These are phyloP conservation scores for Atta cephalotes DNA, from an alignment of 1,140 invertebrate species.

Conservation along the genomic window DNA sequence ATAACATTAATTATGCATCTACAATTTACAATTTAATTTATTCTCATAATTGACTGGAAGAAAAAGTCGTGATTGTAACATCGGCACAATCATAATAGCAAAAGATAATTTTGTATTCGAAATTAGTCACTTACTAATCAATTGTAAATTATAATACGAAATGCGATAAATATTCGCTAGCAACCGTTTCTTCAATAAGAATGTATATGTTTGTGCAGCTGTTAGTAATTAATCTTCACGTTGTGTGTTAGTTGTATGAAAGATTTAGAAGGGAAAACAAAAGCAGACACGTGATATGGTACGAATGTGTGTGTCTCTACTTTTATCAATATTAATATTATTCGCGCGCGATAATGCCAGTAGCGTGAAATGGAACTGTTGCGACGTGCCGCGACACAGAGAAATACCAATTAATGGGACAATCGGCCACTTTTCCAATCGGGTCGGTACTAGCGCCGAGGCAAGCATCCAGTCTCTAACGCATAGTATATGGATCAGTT, in stretches of 20 bases:
- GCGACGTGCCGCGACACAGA: conserved; percentile 36
- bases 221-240: neutral
- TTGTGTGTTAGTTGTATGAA: neutral
- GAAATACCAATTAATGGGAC: conserved; percentile 63
- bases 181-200: neutral
- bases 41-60: neutral
- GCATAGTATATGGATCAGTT: conserved; percentile 48
- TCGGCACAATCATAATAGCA: neutral
- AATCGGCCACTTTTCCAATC: conserved; percentile 70
- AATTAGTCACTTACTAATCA: neutral
- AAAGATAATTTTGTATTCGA: neutral
- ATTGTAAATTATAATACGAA: neutral
- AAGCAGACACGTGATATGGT: neutral
- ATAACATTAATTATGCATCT: neutral
- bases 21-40: neutral
- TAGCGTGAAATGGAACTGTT: conserved; percentile 47
- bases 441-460: conserved; percentile 55
- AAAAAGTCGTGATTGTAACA: neutral
- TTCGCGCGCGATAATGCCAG: neutral
- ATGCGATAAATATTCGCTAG: neutral
- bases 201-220: neutral
- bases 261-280: neutral
- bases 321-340: conserved; percentile 7
- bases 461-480: conserved; percentile 36
- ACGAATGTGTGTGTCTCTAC: neutral